Evolutionary conservation across 2,888 invertebrate genomes (phyloP), one percentile per base, ranked within the genome.

Genomic region (Phaedon cochleariae): DNA sequence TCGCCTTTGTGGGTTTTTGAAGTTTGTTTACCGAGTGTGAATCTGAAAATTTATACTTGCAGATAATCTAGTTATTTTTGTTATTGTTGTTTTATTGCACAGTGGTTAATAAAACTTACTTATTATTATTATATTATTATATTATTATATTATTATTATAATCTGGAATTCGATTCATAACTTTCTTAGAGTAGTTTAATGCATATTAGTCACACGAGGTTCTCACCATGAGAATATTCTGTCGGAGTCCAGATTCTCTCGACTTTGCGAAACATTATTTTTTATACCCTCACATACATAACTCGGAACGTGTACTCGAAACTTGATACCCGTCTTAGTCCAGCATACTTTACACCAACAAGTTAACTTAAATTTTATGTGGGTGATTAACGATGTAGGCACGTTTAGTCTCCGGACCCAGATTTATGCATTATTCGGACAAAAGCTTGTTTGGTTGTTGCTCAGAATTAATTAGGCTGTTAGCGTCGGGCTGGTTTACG

Each of bases 311-410:
- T 62, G 60, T 54, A 68, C 55, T 57, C 62, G 70, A 68, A 70
- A 70, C 52, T 61, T 58, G 65, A 70, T 67, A 70, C 62, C 41
- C 46, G 60, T 64, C 64, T 52, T 64, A 68, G 58, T 52, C 54
- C 62, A 51, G 48, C 64, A 62, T 65, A 67, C 67, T 70, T 68
- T 64, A 64, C 65, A 64, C 59, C 70, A 68, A 68, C 66, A 62
- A 65, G 68, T 68, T 64, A 64, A 34, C 59, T 59, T 62, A 52
- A 57, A 55, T 59, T 69, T 66, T 70, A 69, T 70, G 68, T 73
- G 72, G 72, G 74, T 74, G 74, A 76, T 73, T 75, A 74, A 74
- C 71, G 70, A 71, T 69, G 68, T 67, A 73, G 69, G 70, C 72
- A 75, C 72, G 76, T 75, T 75, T 71, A 69, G 71, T 69, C 69